Percentiles rank a stretch among this genome's conserved stretches.
These are phyloP conservation scores for Polyommatus iphigenia DNA, from an alignment of 2,888 invertebrate species.

Conservation along the genomic window DNA sequence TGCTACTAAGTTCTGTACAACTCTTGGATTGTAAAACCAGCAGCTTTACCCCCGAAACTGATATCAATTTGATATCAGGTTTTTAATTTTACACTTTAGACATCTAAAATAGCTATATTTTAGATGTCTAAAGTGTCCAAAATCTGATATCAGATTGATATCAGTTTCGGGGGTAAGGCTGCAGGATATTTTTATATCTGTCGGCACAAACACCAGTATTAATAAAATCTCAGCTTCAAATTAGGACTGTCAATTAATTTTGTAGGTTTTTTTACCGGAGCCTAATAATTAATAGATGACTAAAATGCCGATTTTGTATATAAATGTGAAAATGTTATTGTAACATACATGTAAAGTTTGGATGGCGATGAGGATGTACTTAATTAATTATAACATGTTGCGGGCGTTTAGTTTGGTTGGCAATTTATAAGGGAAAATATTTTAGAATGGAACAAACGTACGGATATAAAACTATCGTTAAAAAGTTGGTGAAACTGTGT, in stretches of 20 bases:
- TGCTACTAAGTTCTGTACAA: background rate
- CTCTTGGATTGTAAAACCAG: background rate
- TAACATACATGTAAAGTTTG: constrained; percentile 48
- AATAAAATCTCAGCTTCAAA: constrained; percentile 26
- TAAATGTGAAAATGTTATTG: constrained; percentile 38
- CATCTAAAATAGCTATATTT: too few species aligned
- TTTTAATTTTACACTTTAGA: too few species aligned
- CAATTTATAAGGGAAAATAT: background rate
- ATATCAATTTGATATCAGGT: too few species aligned
- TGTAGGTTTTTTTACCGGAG: constrained; percentile 28
- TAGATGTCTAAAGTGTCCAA: too few species aligned
- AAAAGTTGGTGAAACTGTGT: background rate
- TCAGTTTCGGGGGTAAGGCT: too few species aligned
- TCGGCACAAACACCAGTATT: constrained; percentile 27
- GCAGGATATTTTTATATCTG: background rate
- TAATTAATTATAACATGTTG: constrained; percentile 47
- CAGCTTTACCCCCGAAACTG: too few species aligned
- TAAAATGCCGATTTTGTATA: constrained; percentile 9
- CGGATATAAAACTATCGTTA: background rate
- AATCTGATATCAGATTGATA: too few species aligned
- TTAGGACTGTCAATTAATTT: constrained; percentile 28
- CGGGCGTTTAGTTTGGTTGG: background rate
- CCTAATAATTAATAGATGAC: constrained; percentile 29
- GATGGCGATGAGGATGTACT: constrained; percentile 64
- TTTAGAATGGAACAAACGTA: background rate